Evolutionary conservation across 2,113 vertebrate species (phyloP), one percentile per base, ranked within the genome.

Genomic region (Laticauda colubrina): DNA sequence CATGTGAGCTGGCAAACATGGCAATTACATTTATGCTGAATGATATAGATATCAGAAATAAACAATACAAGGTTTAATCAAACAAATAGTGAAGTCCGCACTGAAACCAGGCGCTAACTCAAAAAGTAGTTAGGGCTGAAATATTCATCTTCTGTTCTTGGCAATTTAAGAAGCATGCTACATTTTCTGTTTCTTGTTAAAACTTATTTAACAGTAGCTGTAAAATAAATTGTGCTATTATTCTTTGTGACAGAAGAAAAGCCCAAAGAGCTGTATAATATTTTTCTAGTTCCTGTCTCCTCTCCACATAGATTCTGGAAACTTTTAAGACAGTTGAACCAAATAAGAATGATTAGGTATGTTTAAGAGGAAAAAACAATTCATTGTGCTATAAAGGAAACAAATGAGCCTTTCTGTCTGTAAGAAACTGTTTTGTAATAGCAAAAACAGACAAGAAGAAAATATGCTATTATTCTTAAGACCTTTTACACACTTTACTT

Each of bases 211-310:
- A 87, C 24, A 53, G 55, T 21, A 91, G 88, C 26, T 29, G 56
- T 91, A 92, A 8, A 92, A 90, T 88, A 75, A 94, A 59, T 90
- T 94, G 34, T 14, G 87, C 54, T 89, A 39, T 94, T 95, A 86
- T 93, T 94, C 94, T 92, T 90, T 75, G 85, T 93, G 51, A 39
- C 93, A 85, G n/a, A 85, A 93, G 56, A 75, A 92, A 96, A 8
- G 39, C 64, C 12, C 92, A 93, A 94, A 93, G 3, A 55, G 54
- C 43, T 21, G 48, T 43, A 9, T 95, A 94, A 59, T 61, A 48
- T 12, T 93, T 0, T 90, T 5, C 88, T 91, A 61, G 9, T 90
- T 3, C 85, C 29, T 90, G 21, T 93, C 23, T 92, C 24, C 24
- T 57, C 85, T 95, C 21, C 81, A 85, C 94, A 26, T 4, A 29